Evolutionary conservation across 2,888 invertebrate species (phyloP).

Genomic region (Drosophila phalerata): DNA sequence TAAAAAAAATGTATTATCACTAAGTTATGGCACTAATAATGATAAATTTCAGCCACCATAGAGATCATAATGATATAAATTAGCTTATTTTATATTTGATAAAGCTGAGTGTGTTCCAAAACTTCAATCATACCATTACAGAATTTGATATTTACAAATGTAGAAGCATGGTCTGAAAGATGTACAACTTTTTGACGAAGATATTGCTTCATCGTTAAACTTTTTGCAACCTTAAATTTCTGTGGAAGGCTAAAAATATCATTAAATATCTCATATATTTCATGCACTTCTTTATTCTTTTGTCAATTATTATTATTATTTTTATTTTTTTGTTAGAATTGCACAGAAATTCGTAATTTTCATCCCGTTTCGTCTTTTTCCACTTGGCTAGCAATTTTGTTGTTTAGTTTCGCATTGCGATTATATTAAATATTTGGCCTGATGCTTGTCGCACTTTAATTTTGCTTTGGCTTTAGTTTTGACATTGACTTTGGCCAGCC

Average conservation of each 20-base stretch:
- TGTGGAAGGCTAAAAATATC: not conserved
- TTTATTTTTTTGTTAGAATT: constrained; percentile 1
- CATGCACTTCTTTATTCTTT: not conserved
- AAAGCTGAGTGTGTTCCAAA: not conserved
- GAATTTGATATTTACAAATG: not conserved
- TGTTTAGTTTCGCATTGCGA: constrained; percentile 24
- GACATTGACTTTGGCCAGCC: constrained; percentile 29
- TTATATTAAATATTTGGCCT: constrained; percentile 43
- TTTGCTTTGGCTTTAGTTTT: constrained; percentile 41
- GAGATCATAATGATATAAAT: too few relatives aligned
- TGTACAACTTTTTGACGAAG: not conserved
- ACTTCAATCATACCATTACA: not conserved
- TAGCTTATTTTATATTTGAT: not conserved
- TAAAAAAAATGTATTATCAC: too few relatives aligned
- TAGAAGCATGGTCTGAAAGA: not conserved
- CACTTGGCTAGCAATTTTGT: constrained; percentile 5
- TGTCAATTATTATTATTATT: not conserved
- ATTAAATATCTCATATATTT: not conserved
- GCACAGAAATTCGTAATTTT: not conserved
- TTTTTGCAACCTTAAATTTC: not conserved
- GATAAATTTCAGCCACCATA: too few relatives aligned
- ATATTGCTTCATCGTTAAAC: not conserved
- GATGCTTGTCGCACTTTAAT: constrained; percentile 28
- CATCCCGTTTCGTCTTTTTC: not conserved
- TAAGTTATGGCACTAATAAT: too few relatives aligned